phyloP scores from a whole-genome alignment of 64 coral and sea anemone species.

The Dendrophyllia cribrosa region DNA sequence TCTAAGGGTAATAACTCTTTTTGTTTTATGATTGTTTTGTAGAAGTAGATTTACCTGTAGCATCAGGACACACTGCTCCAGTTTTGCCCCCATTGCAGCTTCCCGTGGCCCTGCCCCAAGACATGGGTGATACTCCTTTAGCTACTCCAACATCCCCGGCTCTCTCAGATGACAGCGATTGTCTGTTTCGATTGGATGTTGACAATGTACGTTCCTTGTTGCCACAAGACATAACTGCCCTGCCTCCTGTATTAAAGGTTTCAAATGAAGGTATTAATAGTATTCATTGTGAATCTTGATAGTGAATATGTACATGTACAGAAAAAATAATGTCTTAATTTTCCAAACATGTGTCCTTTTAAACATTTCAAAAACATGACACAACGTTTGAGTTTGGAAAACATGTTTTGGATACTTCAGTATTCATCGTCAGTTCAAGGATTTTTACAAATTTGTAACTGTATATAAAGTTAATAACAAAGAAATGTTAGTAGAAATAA shows the following conservation, averaged over 20 bases:
- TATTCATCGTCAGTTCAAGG: no score
- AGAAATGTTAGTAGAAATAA: no score
- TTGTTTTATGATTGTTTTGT: no score
- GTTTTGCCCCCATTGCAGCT: conserved; percentile 18
- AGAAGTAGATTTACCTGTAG: not conserved
- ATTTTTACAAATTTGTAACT: no score
- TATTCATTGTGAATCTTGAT: not conserved
- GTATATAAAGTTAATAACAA: no score
- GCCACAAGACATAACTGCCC: conserved; percentile 74
- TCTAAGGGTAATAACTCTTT: no score
- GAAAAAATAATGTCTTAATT: no score
- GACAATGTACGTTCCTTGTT: conserved; percentile 89
- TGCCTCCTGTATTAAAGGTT: conserved; percentile 82
- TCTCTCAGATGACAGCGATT: conserved; percentile 92
- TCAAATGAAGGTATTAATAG: conserved; percentile 69
- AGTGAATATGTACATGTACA: no score
- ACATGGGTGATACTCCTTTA: conserved; percentile 2
- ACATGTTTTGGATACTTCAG: no score
- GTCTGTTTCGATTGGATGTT: conserved; percentile 87
- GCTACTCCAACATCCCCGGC: conserved; percentile 79
- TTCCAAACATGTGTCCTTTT: no score
- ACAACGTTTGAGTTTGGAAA: no score
- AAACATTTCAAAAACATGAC: no score
- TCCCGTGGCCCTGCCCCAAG: not conserved
- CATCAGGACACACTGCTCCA: not conserved